Evolutionary conservation across 2,797 vertebrate genomes (phyloP).

Genomic region (Pipistrellus pygmaeus): DNA sequence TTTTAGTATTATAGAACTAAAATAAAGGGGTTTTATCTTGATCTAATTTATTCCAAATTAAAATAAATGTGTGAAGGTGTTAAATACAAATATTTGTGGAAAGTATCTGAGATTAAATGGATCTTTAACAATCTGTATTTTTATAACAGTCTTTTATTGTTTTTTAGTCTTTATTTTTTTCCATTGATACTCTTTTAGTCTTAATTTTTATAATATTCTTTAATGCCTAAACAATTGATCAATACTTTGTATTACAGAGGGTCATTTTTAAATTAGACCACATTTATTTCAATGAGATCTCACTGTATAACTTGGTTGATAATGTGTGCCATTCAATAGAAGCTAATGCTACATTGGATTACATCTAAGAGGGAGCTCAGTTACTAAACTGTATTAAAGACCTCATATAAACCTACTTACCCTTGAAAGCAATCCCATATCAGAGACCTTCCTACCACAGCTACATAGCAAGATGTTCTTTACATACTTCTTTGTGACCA

Average conservation of each 20-base stretch:
- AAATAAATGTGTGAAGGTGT: slow-evolving; percentile 33
- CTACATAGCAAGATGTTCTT: neutral
- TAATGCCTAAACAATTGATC: neutral
- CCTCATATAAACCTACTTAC: neutral
- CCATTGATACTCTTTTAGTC: neutral
- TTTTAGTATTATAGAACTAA: slow-evolving; percentile 41
- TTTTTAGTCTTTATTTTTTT: slow-evolving; percentile 40
- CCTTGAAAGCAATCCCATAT: neutral
- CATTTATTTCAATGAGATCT: neutral
- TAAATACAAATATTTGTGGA: slow-evolving; percentile 30
- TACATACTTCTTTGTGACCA: neutral
- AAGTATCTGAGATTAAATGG: neutral
- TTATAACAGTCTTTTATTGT: neutral
- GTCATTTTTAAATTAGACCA: slow-evolving; percentile 9
- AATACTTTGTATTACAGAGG: neutral
- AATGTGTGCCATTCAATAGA: neutral
- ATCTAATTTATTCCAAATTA: slow-evolving; percentile 57
- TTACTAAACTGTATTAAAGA: slow-evolving; percentile 45
- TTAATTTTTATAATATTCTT: slow-evolving; percentile 10
- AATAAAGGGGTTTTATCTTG: slow-evolving; percentile 45
- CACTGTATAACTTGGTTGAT: neutral
- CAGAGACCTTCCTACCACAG: neutral
- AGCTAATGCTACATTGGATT: neutral
- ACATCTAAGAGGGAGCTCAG: neutral
- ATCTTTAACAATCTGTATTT: slow-evolving; percentile 22